Evolutionary conservation across 2,797 vertebrate species (phyloP).

Genomic region (Diglossa cyanea): DNA sequence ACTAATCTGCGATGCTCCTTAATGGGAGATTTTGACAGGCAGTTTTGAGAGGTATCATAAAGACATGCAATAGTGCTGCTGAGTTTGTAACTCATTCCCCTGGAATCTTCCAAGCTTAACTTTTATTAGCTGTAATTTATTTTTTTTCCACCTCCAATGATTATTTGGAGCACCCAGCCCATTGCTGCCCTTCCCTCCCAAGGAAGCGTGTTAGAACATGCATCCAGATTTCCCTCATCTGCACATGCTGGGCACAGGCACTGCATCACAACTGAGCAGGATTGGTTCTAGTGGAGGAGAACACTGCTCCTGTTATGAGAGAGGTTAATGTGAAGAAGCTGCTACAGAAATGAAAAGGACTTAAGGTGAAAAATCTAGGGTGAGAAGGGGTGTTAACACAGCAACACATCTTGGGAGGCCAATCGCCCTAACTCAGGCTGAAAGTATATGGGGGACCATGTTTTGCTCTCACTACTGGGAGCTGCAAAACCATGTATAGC

Average conservation of each 20-base stretch:
- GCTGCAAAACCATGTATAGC: neutral
- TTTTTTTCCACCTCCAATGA: neutral
- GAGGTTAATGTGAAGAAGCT: neutral
- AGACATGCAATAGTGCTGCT: neutral
- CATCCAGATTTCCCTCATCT: neutral
- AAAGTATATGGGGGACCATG: accelerated
- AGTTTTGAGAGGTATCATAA: conserved; percentile 48
- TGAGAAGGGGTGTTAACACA: neutral
- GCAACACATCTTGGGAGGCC: neutral
- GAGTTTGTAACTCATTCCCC: neutral
- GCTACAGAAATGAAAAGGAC: neutral
- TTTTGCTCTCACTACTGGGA: neutral
- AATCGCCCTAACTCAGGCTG: neutral
- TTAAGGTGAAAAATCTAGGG: neutral
- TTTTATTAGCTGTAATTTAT: neutral
- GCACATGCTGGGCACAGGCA: neutral
- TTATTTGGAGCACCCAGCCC: neutral
- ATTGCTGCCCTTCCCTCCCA: neutral
- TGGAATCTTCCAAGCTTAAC: neutral
- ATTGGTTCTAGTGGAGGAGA: neutral
- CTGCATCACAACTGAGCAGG: neutral
- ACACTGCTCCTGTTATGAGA: neutral
- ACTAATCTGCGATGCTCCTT: conserved; percentile 32
- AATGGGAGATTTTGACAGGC: conserved; percentile 58
- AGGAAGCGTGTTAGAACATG: accelerated